Percentiles rank a stretch among this genome's conserved stretches.
phyloP scores from a whole-genome alignment of 2,888 invertebrate genomes.

The Yponomeuta evonymella region DNA sequence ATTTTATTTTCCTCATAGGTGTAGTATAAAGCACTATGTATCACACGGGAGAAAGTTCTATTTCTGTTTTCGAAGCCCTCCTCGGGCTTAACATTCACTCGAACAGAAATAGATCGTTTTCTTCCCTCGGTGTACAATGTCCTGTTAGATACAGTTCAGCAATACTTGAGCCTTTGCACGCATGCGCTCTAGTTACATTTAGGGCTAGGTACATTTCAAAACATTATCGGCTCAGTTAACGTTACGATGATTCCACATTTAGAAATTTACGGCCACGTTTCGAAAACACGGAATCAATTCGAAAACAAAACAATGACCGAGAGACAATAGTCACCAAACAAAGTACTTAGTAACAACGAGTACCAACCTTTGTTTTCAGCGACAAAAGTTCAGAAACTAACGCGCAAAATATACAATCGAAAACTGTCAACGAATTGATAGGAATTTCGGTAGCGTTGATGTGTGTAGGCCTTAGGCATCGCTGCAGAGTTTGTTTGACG shows the following conservation, averaged over 20 bases:
- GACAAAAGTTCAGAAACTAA: slow-evolving; percentile 24
- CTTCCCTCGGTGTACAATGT: too few species aligned
- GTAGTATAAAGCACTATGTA: too few species aligned
- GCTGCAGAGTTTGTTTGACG: slow-evolving; percentile 34
- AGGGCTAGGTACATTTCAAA: too few species aligned
- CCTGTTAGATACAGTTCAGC: too few species aligned
- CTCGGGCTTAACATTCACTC: too few species aligned
- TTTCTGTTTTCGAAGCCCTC: too few species aligned
- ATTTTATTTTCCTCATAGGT: too few species aligned
- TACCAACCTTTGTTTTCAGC: neutral
- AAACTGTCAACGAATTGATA: slow-evolving; percentile 38
- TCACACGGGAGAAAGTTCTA: too few species aligned
- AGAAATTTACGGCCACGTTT: neutral
- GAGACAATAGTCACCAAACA: neutral
- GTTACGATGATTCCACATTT: neutral
- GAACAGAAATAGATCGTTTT: too few species aligned
- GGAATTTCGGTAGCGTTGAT: slow-evolving; percentile 31
- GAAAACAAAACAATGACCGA: neutral
- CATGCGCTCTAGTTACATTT: too few species aligned
- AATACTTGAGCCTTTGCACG: too few species aligned
- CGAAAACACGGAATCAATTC: neutral
- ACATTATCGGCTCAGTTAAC: neutral
- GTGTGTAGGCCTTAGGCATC: slow-evolving; percentile 43
- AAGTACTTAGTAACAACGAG: neutral
- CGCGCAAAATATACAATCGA: slow-evolving; percentile 30